A percentile compares a stretch with the other conserved stretches of the same genome.
phyloP scores from a whole-genome alignment of 2,888 invertebrate species.

The Syrista parreyssii region DNA sequence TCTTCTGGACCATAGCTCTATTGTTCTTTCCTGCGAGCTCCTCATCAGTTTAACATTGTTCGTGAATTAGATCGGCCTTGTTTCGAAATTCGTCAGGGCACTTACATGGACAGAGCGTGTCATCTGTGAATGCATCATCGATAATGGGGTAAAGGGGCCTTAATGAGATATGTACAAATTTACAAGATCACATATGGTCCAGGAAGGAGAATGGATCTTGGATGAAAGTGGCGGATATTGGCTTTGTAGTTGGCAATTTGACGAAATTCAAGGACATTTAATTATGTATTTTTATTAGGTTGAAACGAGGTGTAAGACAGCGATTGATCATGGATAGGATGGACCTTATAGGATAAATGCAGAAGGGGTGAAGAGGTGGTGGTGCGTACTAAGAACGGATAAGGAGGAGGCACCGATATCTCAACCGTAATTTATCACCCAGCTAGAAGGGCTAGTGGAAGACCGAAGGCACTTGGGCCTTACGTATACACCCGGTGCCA shows the following conservation, averaged over 20 bases:
- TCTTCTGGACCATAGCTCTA: constrained; percentile 26
- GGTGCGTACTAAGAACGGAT: constrained; percentile 44
- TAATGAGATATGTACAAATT: not conserved
- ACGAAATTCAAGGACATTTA: not conserved
- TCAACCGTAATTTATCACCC: constrained; percentile 59
- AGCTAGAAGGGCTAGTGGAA: constrained; percentile 30
- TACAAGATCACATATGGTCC: not conserved
- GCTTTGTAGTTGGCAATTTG: not conserved
- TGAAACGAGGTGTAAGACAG: not conserved
- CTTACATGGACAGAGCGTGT: constrained; percentile 17
- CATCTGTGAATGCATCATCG: not conserved
- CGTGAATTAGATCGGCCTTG: constrained; percentile 50
- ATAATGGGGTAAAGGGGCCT: not conserved
- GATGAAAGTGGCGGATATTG: not conserved
- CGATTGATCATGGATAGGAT: not conserved
- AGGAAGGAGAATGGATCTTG: not conserved
- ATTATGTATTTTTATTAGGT: not conserved
- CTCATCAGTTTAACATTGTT: constrained; percentile 57
- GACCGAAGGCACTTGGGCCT: constrained; percentile 19
- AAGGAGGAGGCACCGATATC: constrained; percentile 60
- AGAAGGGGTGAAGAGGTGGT: constrained; percentile 28
- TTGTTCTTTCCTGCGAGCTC: constrained; percentile 45
- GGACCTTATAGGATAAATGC: not conserved
- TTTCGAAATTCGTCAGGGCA: constrained; percentile 45
- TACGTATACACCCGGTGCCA: constrained; percentile 8